phyloP scores from a whole-genome alignment of 1,140 invertebrate species.

The Platyura marginata region DNA sequence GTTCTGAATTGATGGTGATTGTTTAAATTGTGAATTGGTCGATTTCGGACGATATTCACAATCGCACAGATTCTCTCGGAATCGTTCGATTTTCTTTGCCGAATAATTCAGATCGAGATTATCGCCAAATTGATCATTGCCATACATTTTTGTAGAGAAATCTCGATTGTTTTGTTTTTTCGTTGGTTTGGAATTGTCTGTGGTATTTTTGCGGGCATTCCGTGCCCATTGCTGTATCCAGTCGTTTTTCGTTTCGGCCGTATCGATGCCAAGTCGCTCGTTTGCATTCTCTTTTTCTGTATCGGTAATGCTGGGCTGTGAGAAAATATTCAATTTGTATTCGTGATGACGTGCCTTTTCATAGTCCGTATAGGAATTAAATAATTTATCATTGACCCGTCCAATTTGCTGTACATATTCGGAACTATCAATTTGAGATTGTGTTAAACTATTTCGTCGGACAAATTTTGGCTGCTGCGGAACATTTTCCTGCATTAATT shows the following conservation, averaged over 20 bases:
- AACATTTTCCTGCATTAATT: slow-evolving; percentile 11
- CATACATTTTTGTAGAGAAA: too few relatives aligned
- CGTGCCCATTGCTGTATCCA: slow-evolving; percentile 25
- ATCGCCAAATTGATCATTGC: slow-evolving; percentile 1
- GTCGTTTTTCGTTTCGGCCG: slow-evolving; percentile 21
- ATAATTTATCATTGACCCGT: neutral
- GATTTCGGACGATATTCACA: neutral
- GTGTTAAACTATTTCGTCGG: slow-evolving; percentile 34
- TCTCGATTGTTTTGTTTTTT: neutral
- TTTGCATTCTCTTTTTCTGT: neutral
- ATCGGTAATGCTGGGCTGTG: neutral
- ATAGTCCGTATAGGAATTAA: slow-evolving; percentile 13
- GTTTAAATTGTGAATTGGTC: neutral
- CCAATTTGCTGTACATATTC: slow-evolving; percentile 29
- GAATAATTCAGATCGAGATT: slow-evolving; percentile 1
- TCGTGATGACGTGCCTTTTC: slow-evolving; percentile 16
- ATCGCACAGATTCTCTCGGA: neutral
- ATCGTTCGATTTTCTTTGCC: neutral
- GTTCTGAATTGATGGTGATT: neutral
- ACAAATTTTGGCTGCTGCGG: slow-evolving; percentile 14
- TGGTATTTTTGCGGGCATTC: slow-evolving; percentile 12
- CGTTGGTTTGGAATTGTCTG: neutral
- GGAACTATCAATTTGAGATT: slow-evolving; percentile 36
- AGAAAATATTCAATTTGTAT: slow-evolving; percentile 21
- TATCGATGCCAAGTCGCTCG: slow-evolving; percentile 9